Conservation (phyloP, 2,797 vertebrate genomes). For the Necrosyrtes monachus region DNA sequence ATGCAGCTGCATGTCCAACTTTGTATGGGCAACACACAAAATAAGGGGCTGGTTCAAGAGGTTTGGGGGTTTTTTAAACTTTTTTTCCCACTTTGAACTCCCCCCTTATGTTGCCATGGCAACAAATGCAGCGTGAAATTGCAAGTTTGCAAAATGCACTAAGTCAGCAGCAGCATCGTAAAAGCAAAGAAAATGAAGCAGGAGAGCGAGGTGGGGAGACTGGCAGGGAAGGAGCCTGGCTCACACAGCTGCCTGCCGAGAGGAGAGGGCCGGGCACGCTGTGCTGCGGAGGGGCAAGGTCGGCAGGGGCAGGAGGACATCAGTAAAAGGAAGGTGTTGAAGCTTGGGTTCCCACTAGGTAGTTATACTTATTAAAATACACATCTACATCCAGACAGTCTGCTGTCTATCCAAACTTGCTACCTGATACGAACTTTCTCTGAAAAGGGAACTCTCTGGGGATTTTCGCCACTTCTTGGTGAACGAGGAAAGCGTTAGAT, state of each 20-base stretch:
- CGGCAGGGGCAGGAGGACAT: neutral
- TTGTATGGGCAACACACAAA: neutral
- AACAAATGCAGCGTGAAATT: conserved; percentile 59
- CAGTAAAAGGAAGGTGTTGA: neutral
- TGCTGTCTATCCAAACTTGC: neutral
- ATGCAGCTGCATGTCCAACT: neutral
- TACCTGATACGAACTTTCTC: neutral
- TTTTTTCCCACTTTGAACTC: neutral
- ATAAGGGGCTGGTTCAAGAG: neutral
- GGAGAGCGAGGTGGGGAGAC: neutral
- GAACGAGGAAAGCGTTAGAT: neutral
- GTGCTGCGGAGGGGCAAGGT: neutral
- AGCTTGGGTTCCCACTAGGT: neutral
- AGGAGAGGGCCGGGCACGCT: neutral
- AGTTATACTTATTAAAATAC: neutral
- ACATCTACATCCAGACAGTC: neutral
- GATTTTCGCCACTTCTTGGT: neutral
- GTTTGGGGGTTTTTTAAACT: neutral
- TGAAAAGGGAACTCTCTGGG: neutral
- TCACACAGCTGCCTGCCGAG: neutral
- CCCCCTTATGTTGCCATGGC: neutral
- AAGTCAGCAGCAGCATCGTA: neutral
- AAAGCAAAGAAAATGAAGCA: neutral
- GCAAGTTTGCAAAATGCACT: conserved; percentile 33
- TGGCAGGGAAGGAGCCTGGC: neutral